phyloP scores from a whole-genome alignment of 2,113 vertebrate species.

The Romanogobio albipinnatus region DNA sequence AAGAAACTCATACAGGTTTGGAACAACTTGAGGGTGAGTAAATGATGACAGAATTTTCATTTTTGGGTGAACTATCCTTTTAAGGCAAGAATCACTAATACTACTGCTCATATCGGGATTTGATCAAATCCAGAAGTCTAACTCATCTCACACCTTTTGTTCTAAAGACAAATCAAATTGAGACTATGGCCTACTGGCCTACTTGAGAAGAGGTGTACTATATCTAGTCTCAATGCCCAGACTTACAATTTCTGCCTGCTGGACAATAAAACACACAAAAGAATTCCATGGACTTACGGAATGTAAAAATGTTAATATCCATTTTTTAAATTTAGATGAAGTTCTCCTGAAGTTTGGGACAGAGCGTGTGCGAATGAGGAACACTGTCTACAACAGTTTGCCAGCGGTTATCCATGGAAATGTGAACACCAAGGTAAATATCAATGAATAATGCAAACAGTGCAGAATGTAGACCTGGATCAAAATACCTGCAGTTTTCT shows the following conservation, averaged over 20 bases:
- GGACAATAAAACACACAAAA: background rate
- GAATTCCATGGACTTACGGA: background rate
- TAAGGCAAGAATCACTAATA: background rate
- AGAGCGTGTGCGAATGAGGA: slow-evolving; percentile 85
- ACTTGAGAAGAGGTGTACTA: background rate
- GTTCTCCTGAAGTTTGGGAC: slow-evolving; percentile 94
- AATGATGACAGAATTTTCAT: no score
- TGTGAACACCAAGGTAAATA: slow-evolving; percentile 92
- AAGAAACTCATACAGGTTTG: no score
- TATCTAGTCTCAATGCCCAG: background rate
- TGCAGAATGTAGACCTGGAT: background rate
- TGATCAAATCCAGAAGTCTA: background rate
- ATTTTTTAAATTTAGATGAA: slow-evolving; percentile 82
- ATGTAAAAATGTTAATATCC: background rate
- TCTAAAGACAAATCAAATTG: background rate
- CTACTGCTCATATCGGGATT: background rate
- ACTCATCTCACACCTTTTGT: background rate
- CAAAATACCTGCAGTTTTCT: background rate
- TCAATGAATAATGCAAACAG: background rate
- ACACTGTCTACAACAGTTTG: slow-evolving; percentile 88
- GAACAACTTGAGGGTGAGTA: no score
- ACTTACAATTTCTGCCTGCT: background rate
- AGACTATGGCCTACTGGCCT: background rate
- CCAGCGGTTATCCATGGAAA: slow-evolving; percentile 91
- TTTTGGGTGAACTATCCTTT: no score